Percentiles rank a stretch among this genome's conserved stretches.
These are phyloP conservation scores for Dascillus cervinus DNA, from an alignment of 2,888 invertebrate species.

Conservation along the genomic window DNA sequence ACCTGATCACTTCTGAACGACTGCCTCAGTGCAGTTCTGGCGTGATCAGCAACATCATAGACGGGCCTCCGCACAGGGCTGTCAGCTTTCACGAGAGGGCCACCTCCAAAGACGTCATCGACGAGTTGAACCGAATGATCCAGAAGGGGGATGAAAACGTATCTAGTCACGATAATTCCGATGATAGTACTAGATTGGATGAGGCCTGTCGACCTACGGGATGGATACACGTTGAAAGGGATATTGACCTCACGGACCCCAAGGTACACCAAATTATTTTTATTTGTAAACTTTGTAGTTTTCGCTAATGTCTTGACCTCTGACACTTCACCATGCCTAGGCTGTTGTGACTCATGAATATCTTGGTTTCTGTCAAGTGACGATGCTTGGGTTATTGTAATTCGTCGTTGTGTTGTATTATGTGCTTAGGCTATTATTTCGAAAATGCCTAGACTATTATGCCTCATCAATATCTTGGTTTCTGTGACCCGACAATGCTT, in stretches of 20 bases:
- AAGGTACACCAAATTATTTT: no score
- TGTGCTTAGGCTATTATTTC: no score
- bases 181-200: conserved; percentile 44
- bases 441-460: no score
- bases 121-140: conserved; percentile 62
- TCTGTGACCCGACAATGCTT: no score
- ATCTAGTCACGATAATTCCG: conserved; percentile 20
- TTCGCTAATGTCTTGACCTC: no score
- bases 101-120: conserved; percentile 69
- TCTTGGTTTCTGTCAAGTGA: no score
- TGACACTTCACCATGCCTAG: no score
- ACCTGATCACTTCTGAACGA: conserved; percentile 37
- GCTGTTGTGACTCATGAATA: no score
- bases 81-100: conserved; percentile 67
- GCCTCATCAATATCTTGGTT: no score
- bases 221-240: conserved; percentile 72
- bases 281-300: no score
- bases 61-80: conserved; percentile 49
- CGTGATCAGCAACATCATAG: conserved; percentile 38
- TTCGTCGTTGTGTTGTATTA: no score
- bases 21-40: conserved; percentile 36
- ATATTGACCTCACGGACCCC: conserved; percentile 70
- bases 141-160: conserved; percentile 47
- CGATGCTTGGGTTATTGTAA: no score
- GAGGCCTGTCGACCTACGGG: conserved; percentile 64